These are phyloP conservation scores for Camponotus vicinus DNA, from an alignment of 1,140 invertebrate species.

Conservation along the genomic window DNA sequence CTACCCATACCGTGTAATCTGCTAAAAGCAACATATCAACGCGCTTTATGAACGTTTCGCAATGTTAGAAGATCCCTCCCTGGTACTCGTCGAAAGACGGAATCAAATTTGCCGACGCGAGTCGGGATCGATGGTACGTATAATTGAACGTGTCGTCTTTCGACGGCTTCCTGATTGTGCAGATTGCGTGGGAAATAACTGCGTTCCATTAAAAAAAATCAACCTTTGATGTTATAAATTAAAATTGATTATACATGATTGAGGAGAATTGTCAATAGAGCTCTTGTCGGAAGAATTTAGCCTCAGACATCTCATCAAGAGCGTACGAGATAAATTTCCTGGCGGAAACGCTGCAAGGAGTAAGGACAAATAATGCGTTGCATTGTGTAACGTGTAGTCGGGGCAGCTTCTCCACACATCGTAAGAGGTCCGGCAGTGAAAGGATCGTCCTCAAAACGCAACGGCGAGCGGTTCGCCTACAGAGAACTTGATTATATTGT, in stretches of 20 bases:
- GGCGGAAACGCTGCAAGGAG: neutral
- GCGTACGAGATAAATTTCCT: neutral
- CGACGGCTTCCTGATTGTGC: neutral
- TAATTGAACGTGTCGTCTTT: conserved; percentile 10
- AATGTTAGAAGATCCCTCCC: neutral
- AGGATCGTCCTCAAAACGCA: conserved; percentile 61
- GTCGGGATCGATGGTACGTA: conserved; percentile 24
- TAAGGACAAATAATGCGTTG: conserved; percentile 21
- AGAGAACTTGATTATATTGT: conserved; percentile 60
- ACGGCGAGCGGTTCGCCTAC: neutral
- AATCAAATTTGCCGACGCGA: conserved; percentile 34
- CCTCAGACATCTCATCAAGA: neutral
- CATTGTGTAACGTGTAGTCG: conserved; percentile 51
- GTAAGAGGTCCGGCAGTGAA: conserved; percentile 65
- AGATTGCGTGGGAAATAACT: neutral
- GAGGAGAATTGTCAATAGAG: too few species aligned
- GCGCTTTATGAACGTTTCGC: conserved; percentile 48
- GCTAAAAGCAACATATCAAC: conserved; percentile 60
- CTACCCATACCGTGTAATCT: conserved; percentile 46
- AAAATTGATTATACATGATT: neutral
- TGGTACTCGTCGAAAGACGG: conserved; percentile 10
- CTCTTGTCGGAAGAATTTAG: too few species aligned
- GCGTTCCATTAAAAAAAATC: neutral
- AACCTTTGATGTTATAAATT: neutral
- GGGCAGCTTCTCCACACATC: conserved; percentile 5